Percentiles rank a stretch among this genome's conserved stretches.
Evolutionary conservation across 1,140 invertebrate species (phyloP).

Genomic region (Acyrthosiphon pisum): DNA sequence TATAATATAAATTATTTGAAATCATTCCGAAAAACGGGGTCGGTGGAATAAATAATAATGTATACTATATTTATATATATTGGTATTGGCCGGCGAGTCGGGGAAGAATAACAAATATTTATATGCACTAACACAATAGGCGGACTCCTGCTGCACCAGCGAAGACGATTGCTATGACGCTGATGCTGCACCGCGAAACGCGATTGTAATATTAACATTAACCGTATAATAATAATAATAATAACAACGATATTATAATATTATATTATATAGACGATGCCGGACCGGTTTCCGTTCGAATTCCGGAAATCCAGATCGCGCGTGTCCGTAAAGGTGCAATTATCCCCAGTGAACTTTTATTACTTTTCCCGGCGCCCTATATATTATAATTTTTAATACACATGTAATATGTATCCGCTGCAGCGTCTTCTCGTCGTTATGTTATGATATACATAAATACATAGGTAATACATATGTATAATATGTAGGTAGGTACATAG

Average conservation of each 20-base stretch:
- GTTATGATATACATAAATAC: not conserved
- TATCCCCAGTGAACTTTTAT: slow-evolving; percentile 4
- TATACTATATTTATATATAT: not conserved
- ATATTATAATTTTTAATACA: slow-evolving; percentile 17
- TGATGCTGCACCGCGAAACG: not conserved
- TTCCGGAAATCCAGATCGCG: slow-evolving; percentile 25
- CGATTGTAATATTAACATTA: not conserved
- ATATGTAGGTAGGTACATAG: not conserved
- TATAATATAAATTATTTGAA: not conserved
- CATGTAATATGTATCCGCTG: not conserved
- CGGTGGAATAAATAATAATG: not conserved
- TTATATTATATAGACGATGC: not conserved
- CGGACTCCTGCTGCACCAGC: not conserved
- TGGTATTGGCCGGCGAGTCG: too few relatives aligned
- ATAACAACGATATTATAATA: not conserved
- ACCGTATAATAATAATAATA: not conserved
- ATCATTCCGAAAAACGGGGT: not conserved
- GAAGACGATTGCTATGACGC: not conserved
- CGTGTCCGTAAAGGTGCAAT: not conserved
- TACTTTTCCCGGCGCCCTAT: not conserved
- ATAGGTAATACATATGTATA: not conserved
- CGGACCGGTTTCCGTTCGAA: slow-evolving; percentile 26
- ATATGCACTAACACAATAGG: not conserved
- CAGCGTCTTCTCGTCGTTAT: not conserved
- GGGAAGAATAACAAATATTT: not conserved